These are phyloP conservation scores for Scolopax mira DNA, from an alignment of 2,113 vertebrate species.

Conservation along the genomic window DNA sequence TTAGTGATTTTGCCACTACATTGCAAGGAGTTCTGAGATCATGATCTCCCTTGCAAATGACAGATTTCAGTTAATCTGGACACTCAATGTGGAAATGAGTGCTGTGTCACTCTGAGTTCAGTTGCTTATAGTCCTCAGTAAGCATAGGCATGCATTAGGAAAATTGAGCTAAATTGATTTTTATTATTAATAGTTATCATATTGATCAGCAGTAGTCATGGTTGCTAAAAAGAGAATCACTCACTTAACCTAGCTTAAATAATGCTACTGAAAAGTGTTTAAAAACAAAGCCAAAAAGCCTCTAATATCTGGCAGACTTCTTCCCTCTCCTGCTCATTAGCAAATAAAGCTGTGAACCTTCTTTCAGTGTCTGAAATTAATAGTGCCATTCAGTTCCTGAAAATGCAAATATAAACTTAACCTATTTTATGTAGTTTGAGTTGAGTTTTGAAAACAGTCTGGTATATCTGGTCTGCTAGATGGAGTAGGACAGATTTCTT, in stretches of 20 bases:
- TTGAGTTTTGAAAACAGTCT: neutral
- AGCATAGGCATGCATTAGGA: neutral
- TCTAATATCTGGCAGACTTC: neutral
- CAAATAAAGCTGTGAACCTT: neutral
- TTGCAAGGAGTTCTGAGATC: neutral
- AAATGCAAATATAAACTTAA: neutral
- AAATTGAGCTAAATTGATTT: neutral
- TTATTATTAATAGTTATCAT: neutral
- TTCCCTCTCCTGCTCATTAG: neutral
- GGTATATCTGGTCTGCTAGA: neutral
- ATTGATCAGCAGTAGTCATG: neutral
- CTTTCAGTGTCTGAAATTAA: neutral
- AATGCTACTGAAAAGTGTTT: neutral
- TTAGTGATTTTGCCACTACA: neutral
- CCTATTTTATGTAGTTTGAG: neutral
- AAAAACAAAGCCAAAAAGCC: neutral
- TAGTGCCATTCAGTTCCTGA: neutral
- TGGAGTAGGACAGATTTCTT: neutral
- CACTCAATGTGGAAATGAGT: neutral
- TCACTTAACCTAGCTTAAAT: neutral
- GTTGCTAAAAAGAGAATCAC: neutral
- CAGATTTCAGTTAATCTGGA: neutral
- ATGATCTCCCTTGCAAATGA: neutral
- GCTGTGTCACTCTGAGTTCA: neutral
- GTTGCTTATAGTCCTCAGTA: neutral